Conservation (phyloP, 2,888 invertebrate species). For the Polyommatus icarus region DNA sequence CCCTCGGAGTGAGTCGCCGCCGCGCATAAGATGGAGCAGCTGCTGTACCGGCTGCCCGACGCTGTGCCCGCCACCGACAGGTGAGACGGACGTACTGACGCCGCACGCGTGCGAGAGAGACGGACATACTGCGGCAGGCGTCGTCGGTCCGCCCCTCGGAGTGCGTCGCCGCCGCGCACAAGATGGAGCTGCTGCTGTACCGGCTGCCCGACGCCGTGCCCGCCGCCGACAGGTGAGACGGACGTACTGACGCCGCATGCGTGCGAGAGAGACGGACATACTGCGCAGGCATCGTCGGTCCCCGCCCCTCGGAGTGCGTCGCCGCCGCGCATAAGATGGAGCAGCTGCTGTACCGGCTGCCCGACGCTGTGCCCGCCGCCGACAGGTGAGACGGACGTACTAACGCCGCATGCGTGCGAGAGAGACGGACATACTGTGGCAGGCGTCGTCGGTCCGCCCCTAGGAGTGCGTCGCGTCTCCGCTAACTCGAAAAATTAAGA, state of each 20-base stretch:
- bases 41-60: conserved; percentile 50
- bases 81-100: background rate
- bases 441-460: conserved; percentile 86
- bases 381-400: background rate
- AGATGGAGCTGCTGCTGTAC: conserved; percentile 50
- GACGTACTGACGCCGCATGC: background rate
- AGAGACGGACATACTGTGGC: conserved; percentile 52
- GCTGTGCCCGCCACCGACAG: conserved; percentile 40
- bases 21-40: conserved; percentile 79
- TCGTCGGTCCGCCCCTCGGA: conserved; percentile 87
- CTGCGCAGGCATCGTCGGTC: conserved; percentile 80
- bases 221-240: conserved; percentile 8
- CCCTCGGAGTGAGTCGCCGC: conserved; percentile 89
- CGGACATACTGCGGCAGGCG: conserved; percentile 76
- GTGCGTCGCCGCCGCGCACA: conserved; percentile 68
- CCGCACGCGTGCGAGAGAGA: conserved; percentile 10
- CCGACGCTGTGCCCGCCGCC: conserved; percentile 45
- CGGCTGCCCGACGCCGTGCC: conserved; percentile 50
- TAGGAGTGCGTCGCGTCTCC: conserved; percentile 83
- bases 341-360: conserved; percentile 49
- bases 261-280: conserved; percentile 49
- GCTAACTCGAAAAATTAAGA: no score
- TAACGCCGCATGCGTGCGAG: background rate
- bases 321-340: conserved; percentile 85
- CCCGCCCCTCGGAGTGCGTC: conserved; percentile 87